Conservation (phyloP, 2,797 vertebrate genomes). For the Alosa sapidissima region DNA sequence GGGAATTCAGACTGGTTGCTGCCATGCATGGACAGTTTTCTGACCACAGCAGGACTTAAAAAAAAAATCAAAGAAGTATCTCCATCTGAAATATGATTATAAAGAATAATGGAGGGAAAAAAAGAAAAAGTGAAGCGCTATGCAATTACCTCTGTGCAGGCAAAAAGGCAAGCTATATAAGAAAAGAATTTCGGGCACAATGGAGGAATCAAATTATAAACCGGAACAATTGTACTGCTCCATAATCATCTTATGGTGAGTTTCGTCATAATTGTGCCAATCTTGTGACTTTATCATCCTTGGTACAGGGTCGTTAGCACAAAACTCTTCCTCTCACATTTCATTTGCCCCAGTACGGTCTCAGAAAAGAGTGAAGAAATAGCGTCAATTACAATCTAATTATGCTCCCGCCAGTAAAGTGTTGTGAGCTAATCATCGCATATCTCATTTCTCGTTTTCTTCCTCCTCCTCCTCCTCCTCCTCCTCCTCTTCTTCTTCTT, state of each 20-base stretch:
- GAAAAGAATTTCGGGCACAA: conserved; percentile 15
- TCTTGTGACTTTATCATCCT: conserved; percentile 22
- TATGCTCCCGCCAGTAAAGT: conserved; percentile 9
- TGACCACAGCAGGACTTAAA: background rate
- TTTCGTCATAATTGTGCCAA: conserved; percentile 24
- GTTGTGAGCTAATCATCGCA: background rate
- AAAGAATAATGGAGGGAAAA: background rate
- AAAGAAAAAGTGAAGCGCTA: background rate
- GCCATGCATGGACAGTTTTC: background rate
- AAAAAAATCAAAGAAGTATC: background rate
- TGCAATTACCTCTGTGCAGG: conserved; percentile 14
- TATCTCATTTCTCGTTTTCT: background rate
- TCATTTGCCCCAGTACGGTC: conserved; percentile 8
- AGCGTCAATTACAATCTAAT: conserved; percentile 42
- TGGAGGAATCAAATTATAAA: conserved; percentile 24
- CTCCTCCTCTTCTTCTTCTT: background rate
- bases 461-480: background rate
- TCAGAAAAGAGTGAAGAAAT: conserved; percentile 15
- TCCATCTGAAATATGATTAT: conserved; percentile 5
- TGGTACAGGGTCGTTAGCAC: background rate
- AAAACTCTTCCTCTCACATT: conserved; percentile 14
- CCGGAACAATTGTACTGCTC: conserved; percentile 10
- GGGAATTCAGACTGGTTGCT: background rate
- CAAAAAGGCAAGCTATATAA: background rate
- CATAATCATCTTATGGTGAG: conserved; percentile 11